These are phyloP conservation scores for Balearica regulorum DNA, from an alignment of 2,797 vertebrate species.

Conservation along the genomic window DNA sequence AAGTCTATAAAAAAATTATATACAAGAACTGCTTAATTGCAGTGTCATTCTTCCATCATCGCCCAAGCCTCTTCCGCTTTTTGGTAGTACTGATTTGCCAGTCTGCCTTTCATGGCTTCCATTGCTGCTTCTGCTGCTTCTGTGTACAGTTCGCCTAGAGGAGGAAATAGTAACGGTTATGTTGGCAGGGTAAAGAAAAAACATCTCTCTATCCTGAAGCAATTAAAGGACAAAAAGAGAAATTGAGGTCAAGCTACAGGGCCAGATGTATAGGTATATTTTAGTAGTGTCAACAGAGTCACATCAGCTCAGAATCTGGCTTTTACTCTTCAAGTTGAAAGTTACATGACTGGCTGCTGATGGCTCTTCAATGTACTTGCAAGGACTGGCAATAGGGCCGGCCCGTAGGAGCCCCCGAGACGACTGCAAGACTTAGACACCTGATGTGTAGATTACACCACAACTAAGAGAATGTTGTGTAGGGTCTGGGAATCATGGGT, in stretches of 20 bases:
- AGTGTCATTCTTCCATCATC: constrained; percentile 83
- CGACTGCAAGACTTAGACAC: fast-evolving
- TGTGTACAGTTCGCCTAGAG: constrained; percentile 90
- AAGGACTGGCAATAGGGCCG: not conserved
- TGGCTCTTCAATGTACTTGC: not conserved
- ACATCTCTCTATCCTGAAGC: not conserved
- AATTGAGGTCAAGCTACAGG: not conserved
- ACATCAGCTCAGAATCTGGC: not conserved
- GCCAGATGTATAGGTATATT: not conserved
- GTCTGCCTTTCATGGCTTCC: constrained; percentile 93
- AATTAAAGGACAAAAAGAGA: not conserved
- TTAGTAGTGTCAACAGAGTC: not conserved
- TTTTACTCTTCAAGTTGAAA: not conserved
- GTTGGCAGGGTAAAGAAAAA: not conserved
- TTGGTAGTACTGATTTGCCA: constrained; percentile 94
- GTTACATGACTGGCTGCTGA: not conserved
- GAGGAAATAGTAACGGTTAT: not conserved
- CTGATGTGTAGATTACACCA: not conserved
- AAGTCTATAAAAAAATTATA: constrained; percentile 21
- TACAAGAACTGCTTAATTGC: not conserved
- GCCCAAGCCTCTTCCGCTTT: constrained; percentile 96
- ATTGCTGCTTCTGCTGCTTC: constrained; percentile 93
- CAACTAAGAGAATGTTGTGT: not conserved
- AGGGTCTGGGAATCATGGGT: not conserved
- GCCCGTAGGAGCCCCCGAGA: not conserved